phyloP scores from a whole-genome alignment of 1,140 invertebrate genomes.

The Danaus plexippus region DNA sequence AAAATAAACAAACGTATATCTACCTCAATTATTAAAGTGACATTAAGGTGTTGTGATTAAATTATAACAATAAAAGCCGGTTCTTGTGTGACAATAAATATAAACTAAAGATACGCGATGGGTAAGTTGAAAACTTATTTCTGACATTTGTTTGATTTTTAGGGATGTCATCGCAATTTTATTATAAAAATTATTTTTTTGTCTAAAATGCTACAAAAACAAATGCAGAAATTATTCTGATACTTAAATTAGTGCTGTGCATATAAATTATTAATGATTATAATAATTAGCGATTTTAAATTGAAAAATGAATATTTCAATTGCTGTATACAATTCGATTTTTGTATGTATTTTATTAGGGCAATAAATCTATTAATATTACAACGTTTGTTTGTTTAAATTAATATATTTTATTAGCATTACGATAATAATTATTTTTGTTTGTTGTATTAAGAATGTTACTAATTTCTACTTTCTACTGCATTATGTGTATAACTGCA shows the following conservation, averaged over 20 bases:
- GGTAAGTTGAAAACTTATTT: conserved; percentile 35
- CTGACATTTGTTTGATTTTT: conserved; percentile 10
- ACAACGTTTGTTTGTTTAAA: conserved; percentile 1
- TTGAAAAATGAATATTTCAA: too few relatives aligned
- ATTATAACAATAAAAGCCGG: conserved; percentile 1
- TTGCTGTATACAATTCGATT: too few relatives aligned
- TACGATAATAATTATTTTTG: conserved; percentile 4
- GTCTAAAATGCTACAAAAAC: too few relatives aligned
- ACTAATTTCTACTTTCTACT: conserved; percentile 9
- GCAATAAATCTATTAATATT: too few relatives aligned
- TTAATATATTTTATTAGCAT: neutral
- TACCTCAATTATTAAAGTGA: conserved; percentile 36
- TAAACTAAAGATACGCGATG: conserved; percentile 26
- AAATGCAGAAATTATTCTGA: too few relatives aligned
- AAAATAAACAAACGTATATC: conserved; percentile 19
- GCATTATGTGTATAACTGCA: neutral
- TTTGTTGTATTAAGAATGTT: conserved; percentile 4
- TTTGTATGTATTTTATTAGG: too few relatives aligned
- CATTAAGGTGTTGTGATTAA: conserved; percentile 36
- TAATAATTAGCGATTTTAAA: too few relatives aligned
- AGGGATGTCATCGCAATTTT: too few relatives aligned
- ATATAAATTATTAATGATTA: too few relatives aligned
- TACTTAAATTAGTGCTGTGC: too few relatives aligned
- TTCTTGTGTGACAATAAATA: conserved; percentile 12
- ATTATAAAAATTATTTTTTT: too few relatives aligned